Base-by-base conservation (phyloP, 2,888 invertebrate species). In the Tholera decimalis region DNA sequence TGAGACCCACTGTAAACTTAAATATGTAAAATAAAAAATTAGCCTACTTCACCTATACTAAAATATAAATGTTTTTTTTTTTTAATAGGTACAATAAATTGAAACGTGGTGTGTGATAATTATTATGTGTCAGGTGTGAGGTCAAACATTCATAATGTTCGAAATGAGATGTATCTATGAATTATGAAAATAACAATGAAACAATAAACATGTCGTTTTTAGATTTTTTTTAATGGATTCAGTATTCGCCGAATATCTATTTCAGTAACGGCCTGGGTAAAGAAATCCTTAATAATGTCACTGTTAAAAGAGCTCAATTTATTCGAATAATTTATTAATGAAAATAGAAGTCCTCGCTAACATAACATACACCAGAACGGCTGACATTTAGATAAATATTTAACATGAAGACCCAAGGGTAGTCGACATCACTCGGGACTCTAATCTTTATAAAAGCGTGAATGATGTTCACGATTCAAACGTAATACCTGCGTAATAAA, bases 401-500 rank as follows among this genome's bases (percentile, higher is more conserved):
- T 53, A 54, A 73, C 18, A 11, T 1, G 44, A 50, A 35, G 46
- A 50, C 41, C 57, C 57, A 22, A 46, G 44, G 30, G 62, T 43
- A 51, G 47, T 51, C 53, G 56, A 35, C 39, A 53, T 57, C 63
- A 44, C 24, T 55, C 9, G 39, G 24, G 30, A 47, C 41, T 46
- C 18, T 73, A 57, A 77, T 74, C 73, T 64, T 76, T 70, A 58
- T 66, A 60, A 73, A 66, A 74, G 67, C 78, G 66, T 73, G 67
- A 77, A 73, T 73, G 60, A 77, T 73, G 47, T 13, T 37, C 73
- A 59, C 61, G 28, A 63, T 46, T 44, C 60, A 15, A 50, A 51
- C 24, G 56, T 47, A 46, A 58, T 74, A 65, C 67, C 60, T 66
- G 35, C 57, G 46, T 78, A 75, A 71, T 75, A 71, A 68, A 79